phyloP scores from a whole-genome alignment of 2,113 vertebrate species.

The Typhlomys cinereus region DNA sequence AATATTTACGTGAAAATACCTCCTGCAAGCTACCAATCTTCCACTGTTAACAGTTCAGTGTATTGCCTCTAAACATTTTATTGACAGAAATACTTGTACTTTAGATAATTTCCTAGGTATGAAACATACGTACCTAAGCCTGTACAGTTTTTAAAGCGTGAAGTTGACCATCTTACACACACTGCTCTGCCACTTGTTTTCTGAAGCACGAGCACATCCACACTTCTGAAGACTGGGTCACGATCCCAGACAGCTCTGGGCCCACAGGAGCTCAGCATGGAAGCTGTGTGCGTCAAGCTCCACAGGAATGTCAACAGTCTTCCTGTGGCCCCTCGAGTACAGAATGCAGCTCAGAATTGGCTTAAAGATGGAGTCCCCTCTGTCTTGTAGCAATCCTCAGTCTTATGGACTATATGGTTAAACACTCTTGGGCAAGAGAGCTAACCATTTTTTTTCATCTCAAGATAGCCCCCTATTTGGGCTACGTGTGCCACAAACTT shows the following conservation, averaged over 20 bases:
- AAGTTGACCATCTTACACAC: not conserved
- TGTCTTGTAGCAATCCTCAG: no score
- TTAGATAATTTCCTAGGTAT: conserved; percentile 17
- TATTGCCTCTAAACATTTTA: not conserved
- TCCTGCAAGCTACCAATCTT: not conserved
- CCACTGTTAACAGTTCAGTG: not conserved
- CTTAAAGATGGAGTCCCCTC: not conserved
- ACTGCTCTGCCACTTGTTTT: not conserved
- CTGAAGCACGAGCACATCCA: not conserved
- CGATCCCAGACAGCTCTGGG: not conserved
- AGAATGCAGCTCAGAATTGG: no score
- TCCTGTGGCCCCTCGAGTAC: no score
- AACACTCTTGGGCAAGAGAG: no score
- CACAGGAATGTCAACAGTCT: no score
- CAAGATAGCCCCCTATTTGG: no score
- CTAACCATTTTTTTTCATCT: no score
- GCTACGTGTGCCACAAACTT: not conserved
- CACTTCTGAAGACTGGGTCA: no score
- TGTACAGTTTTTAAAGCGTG: not conserved
- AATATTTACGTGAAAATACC: not conserved
- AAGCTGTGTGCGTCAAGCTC: no score
- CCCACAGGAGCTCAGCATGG: not conserved
- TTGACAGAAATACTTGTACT: not conserved
- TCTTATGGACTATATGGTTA: no score
- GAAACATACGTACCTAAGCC: not conserved